Base-by-base conservation (phyloP, 2,888 invertebrate genomes). In the Dryadula phaetusa region DNA sequence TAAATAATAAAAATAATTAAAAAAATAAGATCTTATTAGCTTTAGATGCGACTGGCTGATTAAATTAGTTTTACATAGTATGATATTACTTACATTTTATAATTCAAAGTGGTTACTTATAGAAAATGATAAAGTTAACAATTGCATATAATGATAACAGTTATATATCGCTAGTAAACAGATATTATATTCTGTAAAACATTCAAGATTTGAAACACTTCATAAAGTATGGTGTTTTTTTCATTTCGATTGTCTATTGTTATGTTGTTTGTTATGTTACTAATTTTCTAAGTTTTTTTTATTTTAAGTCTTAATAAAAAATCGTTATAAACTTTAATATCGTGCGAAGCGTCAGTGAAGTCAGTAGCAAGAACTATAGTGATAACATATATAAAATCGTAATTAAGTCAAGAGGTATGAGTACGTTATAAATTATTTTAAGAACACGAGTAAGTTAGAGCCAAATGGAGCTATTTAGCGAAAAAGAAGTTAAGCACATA, bases 381-480 rank as follows among this genome's bases (percentile, higher is more conserved):
- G 10, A 47, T 47, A 25, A 3, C 10, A 16, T 16, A 49, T 1
- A 47, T n/a, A 0, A 47, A 22, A 20, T 47, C 47, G 6, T 22
- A 47, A 0, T n/a, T 28, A 28, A 28, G 25, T 16, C 10, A 28
- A 3, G 16, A 46, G 12, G 2, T 16, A 7, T 7, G 4, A 22
- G 1, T 4, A 47, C 1, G 20, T 49, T 49, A 3, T 16, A 28
- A 25, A 49, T n/a, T n/a, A 14, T 2, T 16, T 2, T 22, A 12
- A 49, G 2, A 7, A 14, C 18, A 16, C 8, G n/a, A 22, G 10
- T 22, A 18, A 22, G 28, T n/a, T 5, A n/a, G 34, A 12, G 25
- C 67, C 73, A 64, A 70, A 87, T 88, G 88, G 83, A 84, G 34
- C 64, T 87, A 58, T 65, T 88, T 53, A 80, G 69, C 64, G 66